Evolutionary conservation across 2,797 vertebrate genomes (phyloP).

Genomic region (Australoheros facetus): DNA sequence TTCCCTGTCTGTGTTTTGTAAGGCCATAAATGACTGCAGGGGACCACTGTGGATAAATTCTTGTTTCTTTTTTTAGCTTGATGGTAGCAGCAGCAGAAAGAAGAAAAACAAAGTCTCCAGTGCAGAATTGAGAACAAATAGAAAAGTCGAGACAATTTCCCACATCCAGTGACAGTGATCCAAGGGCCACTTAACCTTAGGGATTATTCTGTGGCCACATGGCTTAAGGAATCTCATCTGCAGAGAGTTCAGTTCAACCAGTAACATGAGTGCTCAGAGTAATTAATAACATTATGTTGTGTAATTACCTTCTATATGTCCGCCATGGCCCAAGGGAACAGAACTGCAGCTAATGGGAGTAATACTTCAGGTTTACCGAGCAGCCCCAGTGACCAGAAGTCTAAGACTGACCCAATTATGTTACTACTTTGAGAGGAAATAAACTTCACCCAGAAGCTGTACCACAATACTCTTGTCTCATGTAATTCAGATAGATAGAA

Average conservation of each 20-base stretch:
- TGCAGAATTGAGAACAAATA: constrained; percentile 5
- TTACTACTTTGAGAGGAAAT: constrained; percentile 32
- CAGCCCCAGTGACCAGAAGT: constrained; percentile 55
- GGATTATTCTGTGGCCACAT: constrained; percentile 29
- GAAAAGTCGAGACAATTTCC: constrained; percentile 28
- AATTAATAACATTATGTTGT: constrained; percentile 82
- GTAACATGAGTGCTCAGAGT: constrained; percentile 57
- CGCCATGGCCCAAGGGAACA: constrained; percentile 62
- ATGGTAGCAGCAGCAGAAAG: neutral
- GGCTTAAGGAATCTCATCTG: constrained; percentile 54
- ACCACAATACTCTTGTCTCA: constrained; percentile 1
- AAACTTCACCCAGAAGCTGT: constrained; percentile 24
- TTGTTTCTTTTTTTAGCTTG: constrained; percentile 21
- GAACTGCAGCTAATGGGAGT: constrained; percentile 68
- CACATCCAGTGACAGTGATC: constrained; percentile 36
- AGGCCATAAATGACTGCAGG: constrained; percentile 45
- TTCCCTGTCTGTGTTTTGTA: neutral
- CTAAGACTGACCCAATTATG: constrained; percentile 62
- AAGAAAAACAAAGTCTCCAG: neutral
- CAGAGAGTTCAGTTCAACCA: constrained; percentile 48
- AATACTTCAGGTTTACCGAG: constrained; percentile 67
- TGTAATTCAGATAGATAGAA: constrained; percentile 6
- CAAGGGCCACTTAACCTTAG: constrained; percentile 67
- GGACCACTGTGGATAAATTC: constrained; percentile 18
- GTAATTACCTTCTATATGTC: constrained; percentile 79